phyloP scores from a whole-genome alignment of 2,797 vertebrate species.

The Ispidina picta region DNA sequence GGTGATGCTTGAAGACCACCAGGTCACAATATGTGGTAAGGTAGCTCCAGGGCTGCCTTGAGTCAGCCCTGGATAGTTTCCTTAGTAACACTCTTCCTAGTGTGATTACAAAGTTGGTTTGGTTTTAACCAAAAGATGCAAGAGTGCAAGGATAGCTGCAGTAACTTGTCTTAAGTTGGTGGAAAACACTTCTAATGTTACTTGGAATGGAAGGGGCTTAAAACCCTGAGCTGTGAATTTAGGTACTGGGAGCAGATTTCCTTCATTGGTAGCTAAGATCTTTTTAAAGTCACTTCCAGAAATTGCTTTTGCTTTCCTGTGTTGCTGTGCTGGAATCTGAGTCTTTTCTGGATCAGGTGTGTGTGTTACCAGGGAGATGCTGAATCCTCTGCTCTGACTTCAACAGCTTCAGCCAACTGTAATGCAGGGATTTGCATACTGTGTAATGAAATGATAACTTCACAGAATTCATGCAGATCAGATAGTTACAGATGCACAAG shows the following conservation, averaged over 20 bases:
- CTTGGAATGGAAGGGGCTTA: not conserved
- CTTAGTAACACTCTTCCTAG: rapidly evolving
- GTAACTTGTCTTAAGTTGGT: not conserved
- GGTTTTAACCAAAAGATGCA: not conserved
- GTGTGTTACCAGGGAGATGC: slow-evolving; percentile 3
- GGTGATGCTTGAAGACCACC: not conserved
- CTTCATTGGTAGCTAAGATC: not conserved
- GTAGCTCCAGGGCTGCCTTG: not conserved
- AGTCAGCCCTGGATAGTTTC: not conserved
- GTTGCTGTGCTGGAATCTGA: not conserved
- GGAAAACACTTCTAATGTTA: not conserved
- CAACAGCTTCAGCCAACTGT: not conserved
- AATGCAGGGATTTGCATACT: rapidly evolving
- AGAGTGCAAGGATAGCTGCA: not conserved
- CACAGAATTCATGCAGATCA: not conserved
- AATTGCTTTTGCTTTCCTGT: not conserved
- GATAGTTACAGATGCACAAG: not conserved
- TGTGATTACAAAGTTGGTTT: not conserved
- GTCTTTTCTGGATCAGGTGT: not conserved
- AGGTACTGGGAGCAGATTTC: not conserved
- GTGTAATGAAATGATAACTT: not conserved
- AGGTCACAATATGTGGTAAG: not conserved
- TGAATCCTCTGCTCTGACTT: not conserved
- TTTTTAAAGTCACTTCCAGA: not conserved
- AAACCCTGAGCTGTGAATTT: not conserved